phyloP scores from a whole-genome alignment of 2,888 invertebrate genomes.

The Willowsia nigromaculata region DNA sequence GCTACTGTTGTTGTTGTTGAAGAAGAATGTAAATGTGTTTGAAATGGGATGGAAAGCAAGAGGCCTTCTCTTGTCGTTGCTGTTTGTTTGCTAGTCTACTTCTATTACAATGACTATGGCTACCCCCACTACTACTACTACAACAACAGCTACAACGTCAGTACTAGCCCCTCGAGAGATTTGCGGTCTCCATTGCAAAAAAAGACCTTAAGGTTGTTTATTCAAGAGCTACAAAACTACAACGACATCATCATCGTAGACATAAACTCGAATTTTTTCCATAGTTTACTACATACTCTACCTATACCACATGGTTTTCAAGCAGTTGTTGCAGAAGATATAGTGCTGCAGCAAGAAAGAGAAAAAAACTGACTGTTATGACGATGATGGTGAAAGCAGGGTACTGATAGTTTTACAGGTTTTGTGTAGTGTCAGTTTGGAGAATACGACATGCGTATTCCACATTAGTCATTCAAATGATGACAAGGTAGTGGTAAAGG shows the following conservation, averaged over 20 bases:
- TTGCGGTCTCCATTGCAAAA: constrained; percentile 44
- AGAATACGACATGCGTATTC: not conserved
- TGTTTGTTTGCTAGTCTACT: not conserved
- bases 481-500: not conserved
- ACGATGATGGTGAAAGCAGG: not conserved
- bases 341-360: not conserved
- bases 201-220: constrained; percentile 63
- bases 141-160: not conserved
- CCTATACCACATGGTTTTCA: not conserved
- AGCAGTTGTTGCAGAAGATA: not conserved
- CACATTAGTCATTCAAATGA: constrained; percentile 18
- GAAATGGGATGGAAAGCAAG: constrained; percentile 5
- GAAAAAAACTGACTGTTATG: not conserved
- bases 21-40: not conserved
- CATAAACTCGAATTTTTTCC: not conserved
- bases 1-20: not conserved
- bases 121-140: not conserved
- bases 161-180: constrained; percentile 53
- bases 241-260: constrained; percentile 23
- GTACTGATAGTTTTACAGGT: not conserved
- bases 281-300: not conserved
- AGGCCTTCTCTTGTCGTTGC: not conserved
- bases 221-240: constrained; percentile 52
- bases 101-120: not conserved
- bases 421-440: no score